These are phyloP conservation scores for Strigamia transsilvanica DNA, from an alignment of 2,888 invertebrate species.

Conservation along the genomic window DNA sequence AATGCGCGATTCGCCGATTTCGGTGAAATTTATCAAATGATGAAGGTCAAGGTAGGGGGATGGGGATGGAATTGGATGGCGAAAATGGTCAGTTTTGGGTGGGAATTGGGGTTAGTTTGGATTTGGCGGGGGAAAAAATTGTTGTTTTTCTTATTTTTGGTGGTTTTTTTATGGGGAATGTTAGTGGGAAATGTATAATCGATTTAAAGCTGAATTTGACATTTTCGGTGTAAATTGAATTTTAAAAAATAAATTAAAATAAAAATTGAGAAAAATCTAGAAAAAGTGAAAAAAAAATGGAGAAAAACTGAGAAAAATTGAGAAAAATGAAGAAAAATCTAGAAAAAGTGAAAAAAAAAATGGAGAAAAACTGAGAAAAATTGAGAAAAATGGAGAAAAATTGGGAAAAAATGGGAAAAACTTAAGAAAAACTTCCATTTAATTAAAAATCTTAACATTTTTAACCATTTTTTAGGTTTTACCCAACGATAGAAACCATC, in stretches of 20 bases:
- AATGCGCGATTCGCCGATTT: neutral
- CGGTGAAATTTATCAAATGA: neutral
- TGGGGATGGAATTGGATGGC: neutral
- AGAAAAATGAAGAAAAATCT: too few species aligned
- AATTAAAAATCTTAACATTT: neutral
- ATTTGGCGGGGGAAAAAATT: too few species aligned
- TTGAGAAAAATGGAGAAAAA: too few species aligned
- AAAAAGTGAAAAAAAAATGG: too few species aligned
- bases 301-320: too few species aligned
- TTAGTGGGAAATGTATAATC: too few species aligned
- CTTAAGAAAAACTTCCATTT: neutral
- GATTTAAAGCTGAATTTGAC: neutral
- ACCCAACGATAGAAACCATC: slow-evolving; percentile 65
- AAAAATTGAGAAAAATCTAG: too few species aligned
- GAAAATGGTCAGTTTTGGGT: neutral
- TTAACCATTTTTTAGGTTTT: slow-evolving; percentile 61
- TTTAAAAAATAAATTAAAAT: neutral
- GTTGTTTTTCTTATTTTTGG: too few species aligned
- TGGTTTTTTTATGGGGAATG: too few species aligned
- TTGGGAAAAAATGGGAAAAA: neutral
- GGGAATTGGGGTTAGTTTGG: too few species aligned
- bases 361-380: too few species aligned
- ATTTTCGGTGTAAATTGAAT: slow-evolving; percentile 63
- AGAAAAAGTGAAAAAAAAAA: too few species aligned
- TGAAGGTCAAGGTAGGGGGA: neutral